Conservation (phyloP, 2,888 invertebrate genomes). For the Eudasyphora cyanicolor region DNA sequence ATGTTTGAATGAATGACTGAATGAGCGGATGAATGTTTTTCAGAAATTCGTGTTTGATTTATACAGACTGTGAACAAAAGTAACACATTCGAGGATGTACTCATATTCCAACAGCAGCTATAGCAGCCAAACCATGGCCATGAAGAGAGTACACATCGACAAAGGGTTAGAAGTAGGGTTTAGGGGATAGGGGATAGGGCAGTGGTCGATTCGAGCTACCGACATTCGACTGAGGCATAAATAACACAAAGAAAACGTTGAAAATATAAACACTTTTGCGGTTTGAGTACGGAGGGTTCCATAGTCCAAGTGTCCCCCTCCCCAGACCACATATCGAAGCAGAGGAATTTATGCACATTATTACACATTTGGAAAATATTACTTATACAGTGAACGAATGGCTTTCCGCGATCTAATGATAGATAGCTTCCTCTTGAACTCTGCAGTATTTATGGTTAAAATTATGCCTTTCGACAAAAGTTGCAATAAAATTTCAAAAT, state of each 20-base stretch:
- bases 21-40: neutral
- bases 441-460: too few species aligned
- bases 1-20: neutral
- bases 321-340: too few species aligned
- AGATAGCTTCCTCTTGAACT: too few species aligned
- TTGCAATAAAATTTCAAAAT: too few species aligned
- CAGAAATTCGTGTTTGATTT: slow-evolving; percentile 21
- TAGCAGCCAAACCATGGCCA: neutral
- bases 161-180: neutral
- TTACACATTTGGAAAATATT: too few species aligned
- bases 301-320: too few species aligned
- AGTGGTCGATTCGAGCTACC: neutral
- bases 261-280: slow-evolving; percentile 1
- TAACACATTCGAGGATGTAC: neutral
- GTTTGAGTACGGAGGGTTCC: neutral
- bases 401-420: too few species aligned
- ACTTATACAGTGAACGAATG: too few species aligned
- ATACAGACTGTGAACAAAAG: neutral
- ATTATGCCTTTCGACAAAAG: too few species aligned
- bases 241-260: neutral
- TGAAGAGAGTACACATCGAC: neutral
- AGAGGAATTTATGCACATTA: too few species aligned
- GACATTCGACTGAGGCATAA: slow-evolving; percentile 7
- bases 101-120: neutral
- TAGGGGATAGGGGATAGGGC: neutral